Conservation (phyloP, 2,888 invertebrate species). For the Pocota personata region DNA sequence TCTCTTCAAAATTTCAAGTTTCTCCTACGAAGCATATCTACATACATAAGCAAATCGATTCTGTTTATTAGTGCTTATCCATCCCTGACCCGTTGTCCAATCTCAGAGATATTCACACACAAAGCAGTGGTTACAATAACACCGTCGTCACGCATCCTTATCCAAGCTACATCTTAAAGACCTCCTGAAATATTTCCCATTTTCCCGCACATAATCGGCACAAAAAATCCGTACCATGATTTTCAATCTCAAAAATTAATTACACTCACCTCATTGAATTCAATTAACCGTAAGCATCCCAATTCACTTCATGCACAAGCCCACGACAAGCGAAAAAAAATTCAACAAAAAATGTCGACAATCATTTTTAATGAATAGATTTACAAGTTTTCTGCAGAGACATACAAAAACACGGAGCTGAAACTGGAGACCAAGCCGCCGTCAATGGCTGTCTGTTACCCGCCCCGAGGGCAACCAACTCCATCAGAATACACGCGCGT, state of each 20-base stretch:
- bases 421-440: conserved; percentile 9
- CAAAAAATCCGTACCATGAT: conserved; percentile 26
- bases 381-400: conserved; percentile 48
- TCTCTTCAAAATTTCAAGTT: no score
- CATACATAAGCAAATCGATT: no score
- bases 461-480: conserved; percentile 52
- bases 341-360: conserved; percentile 27
- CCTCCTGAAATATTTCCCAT: neutral
- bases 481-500: conserved; percentile 50
- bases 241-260: conserved; percentile 56
- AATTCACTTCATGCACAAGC: conserved; percentile 26
- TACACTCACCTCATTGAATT: conserved; percentile 58
- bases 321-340: neutral
- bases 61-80: no score
- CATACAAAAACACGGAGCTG: conserved; percentile 16
- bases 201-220: neutral
- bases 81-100: no score
- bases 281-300: conserved; percentile 58
- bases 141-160: neutral
- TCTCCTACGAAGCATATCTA: no score
- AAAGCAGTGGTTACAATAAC: neutral
- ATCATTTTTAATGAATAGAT: conserved; percentile 68
- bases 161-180: neutral
- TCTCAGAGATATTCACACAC: no score
- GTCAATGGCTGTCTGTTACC: conserved; percentile 8